phyloP scores from a whole-genome alignment of 2,888 invertebrate genomes.

The Pelosia muscerda region DNA sequence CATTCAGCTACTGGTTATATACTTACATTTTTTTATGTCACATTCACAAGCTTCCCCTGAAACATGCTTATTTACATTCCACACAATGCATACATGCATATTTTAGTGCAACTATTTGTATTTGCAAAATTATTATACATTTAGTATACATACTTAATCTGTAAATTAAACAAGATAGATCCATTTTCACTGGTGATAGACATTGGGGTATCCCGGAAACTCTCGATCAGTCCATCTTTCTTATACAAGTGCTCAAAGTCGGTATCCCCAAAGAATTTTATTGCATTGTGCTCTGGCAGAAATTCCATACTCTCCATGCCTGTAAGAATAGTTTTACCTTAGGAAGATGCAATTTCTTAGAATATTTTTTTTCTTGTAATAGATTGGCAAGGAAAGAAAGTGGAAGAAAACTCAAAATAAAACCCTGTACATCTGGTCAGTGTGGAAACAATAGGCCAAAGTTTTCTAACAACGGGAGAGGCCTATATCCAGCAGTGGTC shows the following conservation, averaged over 20 bases:
- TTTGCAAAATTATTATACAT: neutral
- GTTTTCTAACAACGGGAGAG: too few species aligned
- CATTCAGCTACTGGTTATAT: too few species aligned
- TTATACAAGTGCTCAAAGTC: slow-evolving; percentile 93
- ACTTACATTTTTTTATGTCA: too few species aligned
- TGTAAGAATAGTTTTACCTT: slow-evolving; percentile 40
- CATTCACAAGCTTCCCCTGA: too few species aligned
- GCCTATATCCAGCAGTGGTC: too few species aligned
- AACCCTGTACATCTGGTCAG: too few species aligned
- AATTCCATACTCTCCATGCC: slow-evolving; percentile 96
- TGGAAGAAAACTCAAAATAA: too few species aligned
- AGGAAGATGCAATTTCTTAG: neutral
- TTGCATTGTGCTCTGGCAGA: slow-evolving; percentile 89
- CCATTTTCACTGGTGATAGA: slow-evolving; percentile 74
- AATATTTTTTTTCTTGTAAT: too few species aligned
- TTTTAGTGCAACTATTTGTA: neutral
- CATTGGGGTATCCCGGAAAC: slow-evolving; percentile 76
- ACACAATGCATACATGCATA: neutral
- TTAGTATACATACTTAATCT: slow-evolving; percentile 68
- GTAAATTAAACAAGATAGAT: slow-evolving; percentile 74
- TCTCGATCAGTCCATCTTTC: slow-evolving; percentile 88
- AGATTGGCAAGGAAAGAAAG: too few species aligned
- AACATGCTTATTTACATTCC: too few species aligned
- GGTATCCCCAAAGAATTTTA: slow-evolving; percentile 92
- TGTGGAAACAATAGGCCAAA: too few species aligned